phyloP scores from a whole-genome alignment of 2,888 invertebrate species.

The Ichneumoninae sp. region DNA sequence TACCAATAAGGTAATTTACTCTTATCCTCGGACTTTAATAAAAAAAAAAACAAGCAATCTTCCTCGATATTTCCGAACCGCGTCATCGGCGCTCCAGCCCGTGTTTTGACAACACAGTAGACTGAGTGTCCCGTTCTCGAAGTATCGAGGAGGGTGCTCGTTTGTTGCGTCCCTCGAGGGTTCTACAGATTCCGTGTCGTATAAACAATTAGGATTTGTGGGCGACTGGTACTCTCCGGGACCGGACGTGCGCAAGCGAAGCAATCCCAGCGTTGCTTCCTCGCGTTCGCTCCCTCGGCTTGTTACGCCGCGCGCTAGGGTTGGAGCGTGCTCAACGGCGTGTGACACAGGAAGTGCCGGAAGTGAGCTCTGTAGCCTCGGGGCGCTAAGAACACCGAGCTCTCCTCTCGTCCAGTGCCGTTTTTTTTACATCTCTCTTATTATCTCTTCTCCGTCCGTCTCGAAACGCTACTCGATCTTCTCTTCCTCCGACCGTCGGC shows the following conservation, averaged over 20 bases:
- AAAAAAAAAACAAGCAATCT: background rate
- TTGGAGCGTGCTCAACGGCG: slow-evolving; percentile 84
- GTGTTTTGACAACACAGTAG: slow-evolving; percentile 31
- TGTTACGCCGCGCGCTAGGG: slow-evolving; percentile 58
- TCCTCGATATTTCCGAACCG: slow-evolving; percentile 47
- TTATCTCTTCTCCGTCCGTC: slow-evolving; percentile 26
- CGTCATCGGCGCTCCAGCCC: background rate
- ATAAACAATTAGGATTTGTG: slow-evolving; percentile 78
- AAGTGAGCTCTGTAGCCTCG: slow-evolving; percentile 70
- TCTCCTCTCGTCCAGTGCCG: slow-evolving; percentile 40
- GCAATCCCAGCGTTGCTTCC: slow-evolving; percentile 62
- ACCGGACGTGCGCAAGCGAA: slow-evolving; percentile 73
- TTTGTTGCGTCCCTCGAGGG: slow-evolving; percentile 52
- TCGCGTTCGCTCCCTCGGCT: slow-evolving; percentile 25
- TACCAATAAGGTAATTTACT: background rate
- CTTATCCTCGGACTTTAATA: slow-evolving; percentile 1
- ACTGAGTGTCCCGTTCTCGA: slow-evolving; percentile 37
- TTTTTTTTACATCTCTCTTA: slow-evolving; percentile 14
- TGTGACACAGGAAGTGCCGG: slow-evolving; percentile 84
- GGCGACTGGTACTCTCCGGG: slow-evolving; percentile 43
- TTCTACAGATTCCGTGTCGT: slow-evolving; percentile 69
- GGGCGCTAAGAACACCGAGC: slow-evolving; percentile 48
- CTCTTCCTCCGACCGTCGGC: slow-evolving; percentile 9
- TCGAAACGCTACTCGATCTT: slow-evolving; percentile 23
- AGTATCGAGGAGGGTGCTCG: slow-evolving; percentile 40